Conservation (phyloP, 2,113 vertebrate genomes). For the Alligator sinensis region DNA sequence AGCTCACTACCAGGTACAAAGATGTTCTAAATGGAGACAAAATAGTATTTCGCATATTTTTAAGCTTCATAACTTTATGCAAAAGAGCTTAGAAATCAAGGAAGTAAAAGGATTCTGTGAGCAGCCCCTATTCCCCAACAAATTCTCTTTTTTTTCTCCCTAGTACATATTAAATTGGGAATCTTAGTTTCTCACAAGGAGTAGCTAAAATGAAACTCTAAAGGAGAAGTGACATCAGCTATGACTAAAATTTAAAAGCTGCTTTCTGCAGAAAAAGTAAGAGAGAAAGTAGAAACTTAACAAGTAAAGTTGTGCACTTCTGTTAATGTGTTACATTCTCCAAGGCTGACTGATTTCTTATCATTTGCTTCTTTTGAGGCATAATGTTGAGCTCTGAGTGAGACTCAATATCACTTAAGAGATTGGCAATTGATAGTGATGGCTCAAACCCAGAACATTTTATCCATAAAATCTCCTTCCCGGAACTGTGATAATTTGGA, state of each 20-base stretch:
- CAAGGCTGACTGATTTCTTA: not conserved
- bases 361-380: rapidly evolving
- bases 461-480: not conserved
- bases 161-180: not conserved
- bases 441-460: constrained; percentile 4
- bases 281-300: not conserved
- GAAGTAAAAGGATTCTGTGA: not conserved
- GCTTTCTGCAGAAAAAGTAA: not conserved
- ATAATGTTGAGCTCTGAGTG: not conserved
- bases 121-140: not conserved
- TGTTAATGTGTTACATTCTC: not conserved
- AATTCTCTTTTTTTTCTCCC: not conserved
- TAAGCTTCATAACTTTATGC: not conserved
- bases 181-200: not conserved
- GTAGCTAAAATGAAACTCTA: not conserved
- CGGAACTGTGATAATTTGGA: not conserved
- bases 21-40: constrained; percentile 22
- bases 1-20: constrained; percentile 7
- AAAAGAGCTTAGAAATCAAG: not conserved
- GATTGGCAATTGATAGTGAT: not conserved
- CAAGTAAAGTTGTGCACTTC: not conserved
- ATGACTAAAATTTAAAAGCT: not conserved
- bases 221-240: not conserved
- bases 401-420: not conserved
- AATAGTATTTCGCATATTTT: not conserved